Conservation (phyloP, 2,888 invertebrate species). For the Lepidocyrtoides sp. region DNA sequence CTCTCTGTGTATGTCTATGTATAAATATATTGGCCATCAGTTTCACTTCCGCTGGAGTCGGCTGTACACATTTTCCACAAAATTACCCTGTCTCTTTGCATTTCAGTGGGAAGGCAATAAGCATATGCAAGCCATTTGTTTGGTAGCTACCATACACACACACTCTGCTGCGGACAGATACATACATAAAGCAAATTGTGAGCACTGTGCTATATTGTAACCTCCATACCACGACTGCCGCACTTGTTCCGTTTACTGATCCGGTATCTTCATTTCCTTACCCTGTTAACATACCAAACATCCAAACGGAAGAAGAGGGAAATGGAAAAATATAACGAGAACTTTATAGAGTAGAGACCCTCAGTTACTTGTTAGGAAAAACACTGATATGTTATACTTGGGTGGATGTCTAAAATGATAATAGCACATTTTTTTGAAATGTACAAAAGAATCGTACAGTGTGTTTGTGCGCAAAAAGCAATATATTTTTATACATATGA, state of each 20-base stretch:
- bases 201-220: not conserved
- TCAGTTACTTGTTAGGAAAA: not conserved
- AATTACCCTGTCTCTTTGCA: slow-evolving; percentile 79
- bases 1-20: not conserved
- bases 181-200: not conserved
- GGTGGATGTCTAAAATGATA: slow-evolving; percentile 53
- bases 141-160: slow-evolving; percentile 37
- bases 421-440: slow-evolving; percentile 62
- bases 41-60: slow-evolving; percentile 69
- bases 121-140: slow-evolving; percentile 68
- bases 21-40: slow-evolving; percentile 75
- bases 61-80: slow-evolving; percentile 77
- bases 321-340: slow-evolving; percentile 2
- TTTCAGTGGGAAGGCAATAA: slow-evolving; percentile 66
- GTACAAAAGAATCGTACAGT: slow-evolving; percentile 22
- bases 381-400: slow-evolving; percentile 52
- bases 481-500: slow-evolving; percentile 23
- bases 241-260: slow-evolving; percentile 73
- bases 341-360: not conserved
- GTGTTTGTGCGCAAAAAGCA: slow-evolving; percentile 28
- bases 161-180: slow-evolving; percentile 1
- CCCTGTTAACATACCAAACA: not conserved
- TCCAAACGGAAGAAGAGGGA: not conserved
- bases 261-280: slow-evolving; percentile 73
- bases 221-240: slow-evolving; percentile 53